Conservation (phyloP, 2,797 vertebrate genomes). For the Microcaecilia unicolor region DNA sequence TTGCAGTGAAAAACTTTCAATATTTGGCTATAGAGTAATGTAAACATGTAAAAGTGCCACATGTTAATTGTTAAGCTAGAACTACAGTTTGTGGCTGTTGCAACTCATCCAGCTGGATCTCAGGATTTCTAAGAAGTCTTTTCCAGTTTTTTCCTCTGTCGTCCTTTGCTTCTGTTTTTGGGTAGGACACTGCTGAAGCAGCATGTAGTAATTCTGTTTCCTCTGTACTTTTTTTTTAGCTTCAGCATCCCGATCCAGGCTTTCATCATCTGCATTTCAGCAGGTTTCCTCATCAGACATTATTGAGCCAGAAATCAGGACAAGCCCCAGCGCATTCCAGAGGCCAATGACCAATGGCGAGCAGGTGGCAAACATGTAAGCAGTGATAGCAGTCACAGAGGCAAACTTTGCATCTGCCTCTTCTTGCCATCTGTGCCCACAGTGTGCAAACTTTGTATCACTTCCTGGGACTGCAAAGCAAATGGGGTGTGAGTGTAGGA, state of each 20-base stretch:
- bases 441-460: background rate
- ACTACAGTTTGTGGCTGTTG: too few species aligned
- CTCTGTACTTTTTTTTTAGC: background rate
- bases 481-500: rapidly evolving
- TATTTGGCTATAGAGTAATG: too few species aligned
- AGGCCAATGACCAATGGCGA: background rate
- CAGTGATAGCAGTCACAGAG: rapidly evolving
- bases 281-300: background rate
- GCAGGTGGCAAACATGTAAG: background rate
- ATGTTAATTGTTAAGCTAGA: too few species aligned
- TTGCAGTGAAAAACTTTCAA: too few species aligned
- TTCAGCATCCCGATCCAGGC: background rate
- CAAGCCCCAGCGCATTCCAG: background rate
- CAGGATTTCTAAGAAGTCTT: too few species aligned
- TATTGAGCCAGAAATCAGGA: background rate
- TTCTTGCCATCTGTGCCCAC: background rate
- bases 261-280: rapidly evolving
- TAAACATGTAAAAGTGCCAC: too few species aligned
- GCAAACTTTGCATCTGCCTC: background rate
- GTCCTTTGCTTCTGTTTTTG: too few species aligned
- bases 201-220: rapidly evolving
- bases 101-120: too few species aligned
- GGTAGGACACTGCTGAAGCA: too few species aligned
- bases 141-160: too few species aligned
- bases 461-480: background rate